phyloP scores from a whole-genome alignment of 2,888 invertebrate genomes.

The Apeira syringaria region DNA sequence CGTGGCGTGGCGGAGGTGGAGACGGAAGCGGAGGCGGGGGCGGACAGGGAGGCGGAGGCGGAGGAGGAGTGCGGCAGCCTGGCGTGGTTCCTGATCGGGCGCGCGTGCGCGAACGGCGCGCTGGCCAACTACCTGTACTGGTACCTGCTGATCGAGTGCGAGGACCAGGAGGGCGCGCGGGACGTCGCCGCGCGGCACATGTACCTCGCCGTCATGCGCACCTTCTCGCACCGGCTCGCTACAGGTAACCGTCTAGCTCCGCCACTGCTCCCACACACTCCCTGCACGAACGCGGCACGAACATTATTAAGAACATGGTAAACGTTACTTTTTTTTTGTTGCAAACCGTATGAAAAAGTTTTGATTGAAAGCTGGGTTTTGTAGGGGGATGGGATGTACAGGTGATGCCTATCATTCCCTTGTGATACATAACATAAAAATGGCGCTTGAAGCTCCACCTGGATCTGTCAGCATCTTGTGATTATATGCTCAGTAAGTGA shows the following conservation, averaged over 20 bases:
- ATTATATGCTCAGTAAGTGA: no score
- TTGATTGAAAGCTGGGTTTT: no score
- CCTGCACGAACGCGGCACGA: no score
- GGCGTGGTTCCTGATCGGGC: conserved; percentile 94
- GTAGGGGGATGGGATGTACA: no score
- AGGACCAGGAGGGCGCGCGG: conserved; percentile 91
- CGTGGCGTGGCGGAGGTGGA: neutral
- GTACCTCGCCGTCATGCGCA: conserved; percentile 95
- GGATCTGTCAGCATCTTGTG: no score
- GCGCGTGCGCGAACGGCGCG: conserved; percentile 94
- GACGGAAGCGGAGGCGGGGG: neutral
- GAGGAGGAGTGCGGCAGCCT: conserved; percentile 82
- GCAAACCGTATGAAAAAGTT: no score
- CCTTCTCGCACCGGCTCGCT: conserved; percentile 89
- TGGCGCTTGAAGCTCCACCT: no score
- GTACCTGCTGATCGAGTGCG: conserved; percentile 97
- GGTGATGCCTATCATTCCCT: no score
- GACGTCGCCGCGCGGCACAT: conserved; percentile 90
- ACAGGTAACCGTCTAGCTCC: conserved; percentile 69
- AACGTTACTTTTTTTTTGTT: no score
- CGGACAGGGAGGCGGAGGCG: no score
- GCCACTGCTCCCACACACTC: neutral
- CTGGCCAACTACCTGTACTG: conserved; percentile 99
- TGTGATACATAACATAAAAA: no score
- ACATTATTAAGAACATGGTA: no score